Conservation (phyloP, 1,140 invertebrate genomes). For the Bombus consobrinus region DNA sequence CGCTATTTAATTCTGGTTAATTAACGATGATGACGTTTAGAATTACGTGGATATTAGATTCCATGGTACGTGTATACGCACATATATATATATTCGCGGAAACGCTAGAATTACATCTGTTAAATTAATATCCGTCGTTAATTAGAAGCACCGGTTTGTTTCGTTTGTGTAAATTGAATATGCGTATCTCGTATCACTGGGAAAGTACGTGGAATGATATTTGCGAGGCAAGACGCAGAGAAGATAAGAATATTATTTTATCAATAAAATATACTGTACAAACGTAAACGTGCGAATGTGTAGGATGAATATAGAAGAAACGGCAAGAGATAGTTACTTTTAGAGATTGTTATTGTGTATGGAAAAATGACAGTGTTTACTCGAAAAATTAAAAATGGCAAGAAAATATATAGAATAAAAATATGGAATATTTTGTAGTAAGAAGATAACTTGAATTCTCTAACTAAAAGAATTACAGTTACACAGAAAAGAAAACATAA, state of each 20-base stretch:
- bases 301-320: background rate
- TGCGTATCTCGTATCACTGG: background rate
- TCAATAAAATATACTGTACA: background rate
- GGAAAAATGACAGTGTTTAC: too few relatives aligned
- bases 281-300: background rate
- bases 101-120: background rate
- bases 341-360: too few relatives aligned
- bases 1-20: background rate
- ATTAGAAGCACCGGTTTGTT: background rate
- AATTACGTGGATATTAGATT: background rate
- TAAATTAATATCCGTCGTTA: constrained; percentile 13
- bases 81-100: background rate
- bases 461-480: too few relatives aligned
- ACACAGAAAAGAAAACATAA: background rate
- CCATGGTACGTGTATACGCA: background rate
- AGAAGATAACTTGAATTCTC: too few relatives aligned
- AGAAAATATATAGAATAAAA: too few relatives aligned
- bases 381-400: too few relatives aligned
- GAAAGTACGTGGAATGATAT: background rate
- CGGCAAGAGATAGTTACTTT: too few relatives aligned
- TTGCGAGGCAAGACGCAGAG: background rate
- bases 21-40: background rate
- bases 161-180: background rate
- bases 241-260: background rate
- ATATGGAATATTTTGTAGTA: too few relatives aligned